Evolutionary conservation across 2,888 invertebrate species (phyloP).

Genomic region (Patella depressa): DNA sequence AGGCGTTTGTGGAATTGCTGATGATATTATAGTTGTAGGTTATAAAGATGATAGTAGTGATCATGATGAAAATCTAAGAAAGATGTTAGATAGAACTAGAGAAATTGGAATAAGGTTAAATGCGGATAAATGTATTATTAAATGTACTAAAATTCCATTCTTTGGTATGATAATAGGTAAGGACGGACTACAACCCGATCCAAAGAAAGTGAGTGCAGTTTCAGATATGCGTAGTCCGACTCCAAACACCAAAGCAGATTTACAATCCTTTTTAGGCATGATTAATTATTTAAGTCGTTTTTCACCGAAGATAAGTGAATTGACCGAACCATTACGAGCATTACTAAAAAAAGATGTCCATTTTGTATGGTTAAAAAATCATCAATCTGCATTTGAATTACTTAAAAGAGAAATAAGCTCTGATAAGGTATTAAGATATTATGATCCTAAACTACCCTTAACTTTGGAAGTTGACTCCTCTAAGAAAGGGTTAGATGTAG

Average conservation of each 20-base stretch:
- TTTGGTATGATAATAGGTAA: slow-evolving; percentile 4
- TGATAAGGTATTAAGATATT: slow-evolving; percentile 18
- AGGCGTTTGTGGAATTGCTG: slow-evolving; percentile 5
- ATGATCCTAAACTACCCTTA: slow-evolving; percentile 25
- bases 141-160: slow-evolving; percentile 8
- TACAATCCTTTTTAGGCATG: slow-evolving; percentile 34
- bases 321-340: slow-evolving; percentile 22
- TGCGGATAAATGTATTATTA: slow-evolving; percentile 4
- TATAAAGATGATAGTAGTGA: slow-evolving; percentile 2
- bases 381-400: slow-evolving; percentile 23
- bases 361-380: slow-evolving; percentile 30
- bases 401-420: slow-evolving; percentile 22
- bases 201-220: background rate
- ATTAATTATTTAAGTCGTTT: slow-evolving; percentile 29
- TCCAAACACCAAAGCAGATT: slow-evolving; percentile 24
- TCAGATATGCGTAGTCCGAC: slow-evolving; percentile 29
- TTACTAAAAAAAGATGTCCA: slow-evolving; percentile 30
- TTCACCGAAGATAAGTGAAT: slow-evolving; percentile 25
- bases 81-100: slow-evolving; percentile 5
- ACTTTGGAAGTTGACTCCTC: slow-evolving; percentile 44
- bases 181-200: background rate
- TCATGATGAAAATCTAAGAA: slow-evolving; percentile 6
- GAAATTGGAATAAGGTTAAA: background rate
- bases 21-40: background rate
- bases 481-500: slow-evolving; percentile 42